Base-by-base conservation (phyloP, 1,140 invertebrate species). In the Streblospio benedicti region DNA sequence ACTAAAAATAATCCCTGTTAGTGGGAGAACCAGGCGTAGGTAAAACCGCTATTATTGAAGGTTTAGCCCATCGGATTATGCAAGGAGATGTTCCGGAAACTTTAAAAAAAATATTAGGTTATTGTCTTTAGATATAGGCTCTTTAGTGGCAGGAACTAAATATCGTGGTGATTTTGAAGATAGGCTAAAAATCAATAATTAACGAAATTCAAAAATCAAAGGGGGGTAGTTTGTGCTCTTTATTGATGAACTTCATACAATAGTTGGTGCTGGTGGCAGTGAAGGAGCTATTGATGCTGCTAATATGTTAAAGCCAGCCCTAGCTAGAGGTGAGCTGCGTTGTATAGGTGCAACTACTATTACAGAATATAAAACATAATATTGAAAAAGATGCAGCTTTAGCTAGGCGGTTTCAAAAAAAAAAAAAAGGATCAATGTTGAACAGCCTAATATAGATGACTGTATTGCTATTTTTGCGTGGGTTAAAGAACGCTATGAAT, bases 11-110 rank as follows among this genome's bases (percentile, higher is more conserved):
- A 77, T 50, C 75, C 76, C 0, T 77, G 9, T 64, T 77, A 38
- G 69, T 76, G 14, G 75, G 75, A 38, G 71, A 78, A 55, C 69
- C 75, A 4, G 75, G 75, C 31, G 73, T 77, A 16, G 75, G 75
- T 23, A 76, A 76, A 63, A 77, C 76, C 5, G 75, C 75, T 0
- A 66, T 76, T 30, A 66, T 69, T 0, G 76, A 76, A 63, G 75
- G 74, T 0, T 49, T 76, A 9, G 76, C 75, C 1, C 59, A 62
- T 20, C 57, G 70, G 14, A 78, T 76, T 57, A 45, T 72, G n/a
- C 43, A 62, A 5, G 60, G 59, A 5, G 67, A 75, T 12, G 72
- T 77, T 25, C 72, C 73, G 0, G 67, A 69, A 20, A 28, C 20
- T 9, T 50, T 75, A n/a, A n/a, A 23, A 41, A 54, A 31, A 45